Evolutionary conservation across 2,888 invertebrate genomes (phyloP), one percentile per base, ranked within the genome.

Genomic region (Pseudococcus viburni): DNA sequence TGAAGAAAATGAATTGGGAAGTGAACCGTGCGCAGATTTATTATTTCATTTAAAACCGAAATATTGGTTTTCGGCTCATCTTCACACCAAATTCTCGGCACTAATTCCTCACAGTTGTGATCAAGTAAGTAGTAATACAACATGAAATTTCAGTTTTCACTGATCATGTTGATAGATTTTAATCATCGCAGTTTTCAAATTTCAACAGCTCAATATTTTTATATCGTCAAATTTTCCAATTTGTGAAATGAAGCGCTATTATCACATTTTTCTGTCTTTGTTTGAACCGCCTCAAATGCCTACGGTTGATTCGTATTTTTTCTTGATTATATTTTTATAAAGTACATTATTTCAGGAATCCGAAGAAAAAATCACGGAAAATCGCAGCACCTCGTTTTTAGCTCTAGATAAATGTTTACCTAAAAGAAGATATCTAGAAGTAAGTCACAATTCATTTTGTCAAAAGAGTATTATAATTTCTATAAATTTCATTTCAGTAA

Each of bases 361-460:
- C 19, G 22, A 73, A 15, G 1, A 15, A 26, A 26, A 77, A n/a
- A 19, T 9, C 0, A 46, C 19, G 0, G 77, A 39, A 46, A 83
- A 46, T 7, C 9, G 80, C 46, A 90, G 91, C 17, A 89, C 89
- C 0, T 73, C 95, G 91, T 99, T 99, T 92, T 92, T 99, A 90
- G 97, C 98, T 0, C 92, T 99, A n/a, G 99, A 99, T 91, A 99
- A 99, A 93, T 99, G 99, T 92, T 93, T 99, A 86, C 98, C 98
- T 0, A 94, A 94, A 90, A 93, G 98, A 89, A 94, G 95, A 89
- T 99, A 98, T 92, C 92, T 99, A 68, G 98, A 99, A 93, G 94
- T 99, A 89, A 89, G 85, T 55, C n/a, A n/a, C n/a, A 12, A 1
- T 42, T 42, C 9, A 55, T n/a, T n/a, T n/a, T 5, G 15, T 55